These are phyloP conservation scores for Parnassius smintheus DNA, from an alignment of 2,888 invertebrate genomes.

Conservation along the genomic window DNA sequence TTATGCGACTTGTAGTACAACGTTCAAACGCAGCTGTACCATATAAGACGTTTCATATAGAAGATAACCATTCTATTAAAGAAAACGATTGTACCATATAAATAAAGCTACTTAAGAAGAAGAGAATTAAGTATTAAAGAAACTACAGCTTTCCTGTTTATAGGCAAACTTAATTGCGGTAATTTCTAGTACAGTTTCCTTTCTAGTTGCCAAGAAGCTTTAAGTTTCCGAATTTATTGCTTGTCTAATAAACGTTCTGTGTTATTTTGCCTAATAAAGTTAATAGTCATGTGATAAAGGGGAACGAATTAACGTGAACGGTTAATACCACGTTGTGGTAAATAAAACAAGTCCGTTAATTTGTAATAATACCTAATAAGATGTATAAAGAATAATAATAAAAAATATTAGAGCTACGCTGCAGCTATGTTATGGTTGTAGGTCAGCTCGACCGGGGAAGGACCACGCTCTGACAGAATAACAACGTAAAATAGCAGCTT, in stretches of 20 bases:
- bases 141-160: slow-evolving; percentile 15
- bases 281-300: slow-evolving; percentile 8
- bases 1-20: no score
- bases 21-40: no score
- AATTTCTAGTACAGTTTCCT: slow-evolving; percentile 20
- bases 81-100: background rate
- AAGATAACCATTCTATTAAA: background rate
- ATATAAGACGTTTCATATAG: no score
- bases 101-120: slow-evolving; percentile 7
- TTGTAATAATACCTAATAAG: no score
- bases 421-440: no score
- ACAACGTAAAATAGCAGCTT: no score
- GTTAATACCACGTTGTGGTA: background rate
- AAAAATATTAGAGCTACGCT: no score
- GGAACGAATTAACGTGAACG: slow-evolving; percentile 3
- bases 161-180: slow-evolving; percentile 23
- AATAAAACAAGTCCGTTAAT: no score
- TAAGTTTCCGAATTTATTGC: slow-evolving; percentile 24
- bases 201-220: slow-evolving; percentile 24
- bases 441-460: no score
- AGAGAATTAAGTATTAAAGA: slow-evolving; percentile 12
- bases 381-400: no score
- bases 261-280: slow-evolving; percentile 25
- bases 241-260: slow-evolving; percentile 20
- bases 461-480: no score